Evolutionary conservation across 2,797 vertebrate genomes (phyloP), one percentile per base, ranked within the genome.

Genomic region (Orientallactaga sibirica): DNA sequence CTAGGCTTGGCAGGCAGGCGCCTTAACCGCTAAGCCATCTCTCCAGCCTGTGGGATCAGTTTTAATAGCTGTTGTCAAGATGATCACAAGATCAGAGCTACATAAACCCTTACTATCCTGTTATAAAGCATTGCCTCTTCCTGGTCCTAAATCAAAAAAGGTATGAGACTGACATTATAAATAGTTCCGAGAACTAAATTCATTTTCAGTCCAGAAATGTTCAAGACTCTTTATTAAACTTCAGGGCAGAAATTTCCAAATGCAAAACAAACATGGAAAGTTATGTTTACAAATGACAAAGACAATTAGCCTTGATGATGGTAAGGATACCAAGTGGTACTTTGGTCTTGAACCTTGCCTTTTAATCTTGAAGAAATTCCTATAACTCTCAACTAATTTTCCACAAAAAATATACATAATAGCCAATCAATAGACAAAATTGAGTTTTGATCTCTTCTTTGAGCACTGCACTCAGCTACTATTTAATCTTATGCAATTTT

Each of bases 41-140:
- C 33, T 37, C 33, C 33, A 2, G 33, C 93, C 79, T 27, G 16
- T 37, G 22, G 55, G 77, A 91, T 27, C 68, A 86, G 41, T 91
- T 93, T 89, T 92, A 91, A 94, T 48, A 92, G 78, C 24, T 78
- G 18, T 79, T 66, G 14, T 88, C 74, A 91, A 64, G n/a, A n/a
- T n/a, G 37, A 83, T 48, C 78, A 1, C 67, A 41, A 48, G 70
- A 41, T 20, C 81, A 90, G 37, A 67, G 43, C 61, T 68, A 66
- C 4, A 7, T 3, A 37, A 70, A 41, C 62, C 70, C 7, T 4
- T 1, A 15, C 61, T 82, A 33, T 37, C 20, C 70, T 61, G 7
- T 37, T 66, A 41, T 20, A 74, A 94, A 70, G 27, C 62, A 76
- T 41, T 80, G 8, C 58, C 80, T 33, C 81, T 74, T 73, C 64